Evolutionary conservation across 2,888 invertebrate genomes (phyloP).

Genomic region (Pomacea canaliculata): DNA sequence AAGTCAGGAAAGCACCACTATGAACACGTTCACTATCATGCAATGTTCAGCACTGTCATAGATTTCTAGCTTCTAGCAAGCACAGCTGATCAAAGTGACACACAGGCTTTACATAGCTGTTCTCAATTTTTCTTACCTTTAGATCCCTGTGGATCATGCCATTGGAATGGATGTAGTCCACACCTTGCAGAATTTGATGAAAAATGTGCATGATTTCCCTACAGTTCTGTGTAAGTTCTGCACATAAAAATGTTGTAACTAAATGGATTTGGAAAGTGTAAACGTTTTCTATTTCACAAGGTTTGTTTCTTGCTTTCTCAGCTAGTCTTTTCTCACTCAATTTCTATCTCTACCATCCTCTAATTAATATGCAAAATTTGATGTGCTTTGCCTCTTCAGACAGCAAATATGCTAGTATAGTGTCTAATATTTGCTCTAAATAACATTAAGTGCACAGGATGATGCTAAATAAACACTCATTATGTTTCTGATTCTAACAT

Average conservation of each 20-base stretch:
- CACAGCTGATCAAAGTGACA: no score
- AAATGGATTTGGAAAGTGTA: background rate
- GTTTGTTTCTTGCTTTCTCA: no score
- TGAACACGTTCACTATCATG: no score
- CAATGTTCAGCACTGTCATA: no score
- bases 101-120: no score
- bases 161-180: constrained; percentile 83
- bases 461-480: background rate
- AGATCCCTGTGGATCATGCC: constrained; percentile 84
- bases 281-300: no score
- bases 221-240: constrained; percentile 8
- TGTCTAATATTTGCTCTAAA: background rate
- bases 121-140: constrained; percentile 69
- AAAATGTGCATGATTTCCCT: constrained; percentile 73
- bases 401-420: background rate
- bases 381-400: no score
- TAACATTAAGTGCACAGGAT: background rate
- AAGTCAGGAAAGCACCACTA: background rate
- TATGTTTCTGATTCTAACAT: background rate
- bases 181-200: constrained; percentile 79
- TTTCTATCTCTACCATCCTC: no score
- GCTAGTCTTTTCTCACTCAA: no score
- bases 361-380: no score
- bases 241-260: background rate
- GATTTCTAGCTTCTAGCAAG: no score